A percentile compares a stretch with the other conserved stretches of the same genome.
These are phyloP conservation scores for Gerris buenoi DNA, from an alignment of 1,140 invertebrate species.

Conservation along the genomic window DNA sequence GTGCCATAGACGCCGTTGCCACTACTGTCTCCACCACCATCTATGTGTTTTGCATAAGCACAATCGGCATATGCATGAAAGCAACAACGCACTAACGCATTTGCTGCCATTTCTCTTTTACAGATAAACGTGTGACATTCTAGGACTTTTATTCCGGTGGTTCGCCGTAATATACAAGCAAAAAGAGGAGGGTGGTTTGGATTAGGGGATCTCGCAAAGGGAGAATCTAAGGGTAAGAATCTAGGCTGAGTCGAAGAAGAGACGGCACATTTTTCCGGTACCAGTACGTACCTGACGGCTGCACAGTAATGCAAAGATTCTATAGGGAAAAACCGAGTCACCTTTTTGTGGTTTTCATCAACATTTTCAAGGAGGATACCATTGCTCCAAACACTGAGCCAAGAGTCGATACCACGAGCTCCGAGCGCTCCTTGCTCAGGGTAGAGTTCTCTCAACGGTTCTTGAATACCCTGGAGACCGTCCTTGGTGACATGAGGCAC, in stretches of 20 bases:
- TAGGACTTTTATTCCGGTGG: conserved; percentile 93
- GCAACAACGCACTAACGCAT: conserved; percentile 82
- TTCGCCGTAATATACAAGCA: conserved; percentile 84
- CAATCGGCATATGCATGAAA: conserved; percentile 91
- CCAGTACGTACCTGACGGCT: conserved; percentile 64
- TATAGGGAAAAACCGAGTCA: conserved; percentile 94
- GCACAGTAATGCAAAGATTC: conserved; percentile 94
- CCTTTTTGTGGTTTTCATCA: conserved; percentile 84
- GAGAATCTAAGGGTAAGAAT: conserved; percentile 91
- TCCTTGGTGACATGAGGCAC: conserved; percentile 96
- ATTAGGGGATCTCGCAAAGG: conserved; percentile 76
- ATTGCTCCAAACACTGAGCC: conserved; percentile 93
- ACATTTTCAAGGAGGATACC: conserved; percentile 92
- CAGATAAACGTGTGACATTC: conserved; percentile 99
- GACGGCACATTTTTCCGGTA: conserved; percentile 35
- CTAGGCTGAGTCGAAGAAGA: conserved; percentile 44
- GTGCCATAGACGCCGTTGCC: conserved; percentile 35
- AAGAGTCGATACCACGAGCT: conserved; percentile 87
- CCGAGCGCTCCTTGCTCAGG: conserved; percentile 73
- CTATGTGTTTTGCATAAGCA: conserved; percentile 72
- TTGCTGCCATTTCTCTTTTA: conserved; percentile 84
- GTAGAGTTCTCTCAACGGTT: conserved; percentile 89
- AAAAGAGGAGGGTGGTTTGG: conserved; percentile 85
- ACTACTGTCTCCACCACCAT: conserved; percentile 33
- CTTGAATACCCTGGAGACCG: conserved; percentile 92